These are phyloP conservation scores for Caenorhabditis inopinata DNA, from an alignment of 1,140 invertebrate species.

Conservation along the genomic window DNA sequence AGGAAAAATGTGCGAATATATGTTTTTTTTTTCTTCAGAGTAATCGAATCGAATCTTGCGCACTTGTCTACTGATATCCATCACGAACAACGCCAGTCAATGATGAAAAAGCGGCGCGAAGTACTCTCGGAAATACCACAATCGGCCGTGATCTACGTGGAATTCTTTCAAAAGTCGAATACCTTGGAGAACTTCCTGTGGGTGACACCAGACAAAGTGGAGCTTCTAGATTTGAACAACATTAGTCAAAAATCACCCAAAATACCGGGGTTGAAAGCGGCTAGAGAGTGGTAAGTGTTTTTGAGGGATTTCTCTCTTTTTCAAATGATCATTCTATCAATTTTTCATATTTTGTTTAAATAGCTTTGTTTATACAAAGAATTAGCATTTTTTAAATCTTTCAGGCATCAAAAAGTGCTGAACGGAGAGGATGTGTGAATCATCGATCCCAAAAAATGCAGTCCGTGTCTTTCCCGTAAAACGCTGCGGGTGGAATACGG, in stretches of 20 bases:
- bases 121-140: not conserved
- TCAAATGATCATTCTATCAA: no score
- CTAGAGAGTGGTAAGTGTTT: not conserved
- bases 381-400: not conserved
- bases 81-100: not conserved
- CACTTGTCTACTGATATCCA: not conserved
- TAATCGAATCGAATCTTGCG: not conserved
- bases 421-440: not conserved
- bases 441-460: no score
- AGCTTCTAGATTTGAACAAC: not conserved
- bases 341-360: no score
- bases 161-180: slow-evolving; percentile 16
- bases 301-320: no score
- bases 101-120: not conserved
- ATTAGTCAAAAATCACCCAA: not conserved
- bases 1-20: no score
- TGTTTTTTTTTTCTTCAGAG: slow-evolving; percentile 6
- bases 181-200: not conserved
- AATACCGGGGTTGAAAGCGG: not conserved
- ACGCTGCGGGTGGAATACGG: no score
- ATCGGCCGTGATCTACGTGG: not conserved
- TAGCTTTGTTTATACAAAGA: no score
- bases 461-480: not conserved
- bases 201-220: not conserved
- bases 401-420: slow-evolving; percentile 1